Evolutionary conservation across 2,888 invertebrate genomes (phyloP).

Genomic region (Ceriagrion tenellum): DNA sequence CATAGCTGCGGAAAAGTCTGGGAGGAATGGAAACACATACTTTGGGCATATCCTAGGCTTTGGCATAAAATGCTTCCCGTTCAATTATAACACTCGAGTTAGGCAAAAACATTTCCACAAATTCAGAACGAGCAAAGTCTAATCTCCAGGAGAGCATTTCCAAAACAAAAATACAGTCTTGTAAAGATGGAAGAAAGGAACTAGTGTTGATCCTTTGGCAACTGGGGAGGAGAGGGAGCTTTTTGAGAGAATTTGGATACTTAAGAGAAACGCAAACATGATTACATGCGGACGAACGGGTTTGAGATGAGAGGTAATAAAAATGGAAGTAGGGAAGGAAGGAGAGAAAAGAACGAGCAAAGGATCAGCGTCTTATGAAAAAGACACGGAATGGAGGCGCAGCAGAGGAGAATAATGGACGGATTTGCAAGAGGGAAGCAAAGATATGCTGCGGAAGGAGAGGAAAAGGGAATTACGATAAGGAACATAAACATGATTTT

Average conservation of each 20-base stretch:
- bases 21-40: too few relatives aligned
- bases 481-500: slow-evolving; percentile 19
- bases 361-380: not conserved
- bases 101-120: too few relatives aligned
- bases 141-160: not conserved
- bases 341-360: not conserved
- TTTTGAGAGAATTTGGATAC: not conserved
- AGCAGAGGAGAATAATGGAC: not conserved
- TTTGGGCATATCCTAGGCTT: too few relatives aligned
- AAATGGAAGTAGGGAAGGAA: not conserved
- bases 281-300: not conserved
- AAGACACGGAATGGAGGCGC: not conserved
- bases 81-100: too few relatives aligned
- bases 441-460: not conserved
- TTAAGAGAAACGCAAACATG: not conserved
- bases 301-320: not conserved
- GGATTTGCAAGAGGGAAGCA: not conserved
- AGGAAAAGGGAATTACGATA: not conserved
- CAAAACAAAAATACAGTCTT: not conserved
- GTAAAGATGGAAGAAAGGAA: not conserved
- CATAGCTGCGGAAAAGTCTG: too few relatives aligned
- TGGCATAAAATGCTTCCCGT: too few relatives aligned
- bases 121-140: not conserved
- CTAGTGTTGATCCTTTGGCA: not conserved
- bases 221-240: not conserved